Percentiles rank a stretch among this genome's conserved stretches.
phyloP scores from a whole-genome alignment of 1,140 invertebrate genomes.

The Ptiloglossa arizonensis region DNA sequence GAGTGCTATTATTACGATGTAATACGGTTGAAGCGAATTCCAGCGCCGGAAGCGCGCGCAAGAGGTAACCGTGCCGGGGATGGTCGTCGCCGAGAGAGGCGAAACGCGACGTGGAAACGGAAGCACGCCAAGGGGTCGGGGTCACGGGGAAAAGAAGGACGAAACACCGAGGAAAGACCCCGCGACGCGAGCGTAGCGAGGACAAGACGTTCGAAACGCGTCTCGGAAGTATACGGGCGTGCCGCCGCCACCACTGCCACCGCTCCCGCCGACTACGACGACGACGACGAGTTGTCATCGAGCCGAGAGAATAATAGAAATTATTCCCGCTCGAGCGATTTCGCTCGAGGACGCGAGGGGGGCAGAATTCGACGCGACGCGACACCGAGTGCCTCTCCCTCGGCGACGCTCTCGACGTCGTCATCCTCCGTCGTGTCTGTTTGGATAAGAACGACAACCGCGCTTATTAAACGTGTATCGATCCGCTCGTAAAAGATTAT shows the following conservation, averaged over 20 bases:
- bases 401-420: too few relatives aligned
- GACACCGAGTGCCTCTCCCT: neutral
- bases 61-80: neutral
- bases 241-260: too few relatives aligned
- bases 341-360: neutral
- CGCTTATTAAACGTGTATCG: slow-evolving; percentile 36
- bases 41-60: slow-evolving; percentile 38
- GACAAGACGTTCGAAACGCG: slow-evolving; percentile 21
- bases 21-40: slow-evolving; percentile 41
- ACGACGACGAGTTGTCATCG: slow-evolving; percentile 43
- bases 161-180: neutral
- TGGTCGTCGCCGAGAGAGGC: neutral
- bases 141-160: slow-evolving; percentile 2
- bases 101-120: neutral
- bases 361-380: neutral
- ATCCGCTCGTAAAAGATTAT: slow-evolving; percentile 42
- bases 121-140: neutral
- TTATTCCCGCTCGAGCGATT: slow-evolving; percentile 26
- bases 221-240: neutral
- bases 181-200: neutral
- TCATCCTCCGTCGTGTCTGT: too few relatives aligned
- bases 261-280: too few relatives aligned
- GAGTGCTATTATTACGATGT: slow-evolving; percentile 59
- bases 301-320: slow-evolving; percentile 38
- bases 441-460: slow-evolving; percentile 27